Evolutionary conservation across 2,888 invertebrate species (phyloP).

Genomic region (Drosophila prolongata): DNA sequence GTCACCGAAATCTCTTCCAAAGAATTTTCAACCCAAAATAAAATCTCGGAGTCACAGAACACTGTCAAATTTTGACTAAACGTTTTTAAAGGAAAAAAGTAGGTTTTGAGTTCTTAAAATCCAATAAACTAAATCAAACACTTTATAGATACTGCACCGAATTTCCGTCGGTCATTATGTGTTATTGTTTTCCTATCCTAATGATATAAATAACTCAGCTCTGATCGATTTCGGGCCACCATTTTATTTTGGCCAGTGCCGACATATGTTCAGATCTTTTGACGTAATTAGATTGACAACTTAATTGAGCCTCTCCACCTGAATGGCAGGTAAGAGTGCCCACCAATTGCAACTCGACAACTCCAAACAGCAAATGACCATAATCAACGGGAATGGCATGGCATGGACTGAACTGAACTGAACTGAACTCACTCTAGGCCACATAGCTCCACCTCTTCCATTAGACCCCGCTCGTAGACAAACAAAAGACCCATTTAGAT

Average conservation of each 20-base stretch:
- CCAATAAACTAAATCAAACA: too few relatives aligned
- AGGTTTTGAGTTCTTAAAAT: too few relatives aligned
- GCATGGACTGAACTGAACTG: slow-evolving; percentile 30
- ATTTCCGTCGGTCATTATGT: too few relatives aligned
- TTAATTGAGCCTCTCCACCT: slow-evolving; percentile 56
- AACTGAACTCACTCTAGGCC: slow-evolving; percentile 6
- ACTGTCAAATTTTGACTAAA: too few relatives aligned
- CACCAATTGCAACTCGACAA: slow-evolving; percentile 32
- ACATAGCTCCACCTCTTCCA: slow-evolving; percentile 65
- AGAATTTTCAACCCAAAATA: too few relatives aligned
- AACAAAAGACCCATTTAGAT: slow-evolving; percentile 78
- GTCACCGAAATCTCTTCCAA: too few relatives aligned
- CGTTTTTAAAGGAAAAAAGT: too few relatives aligned
- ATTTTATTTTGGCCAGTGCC: slow-evolving; percentile 15
- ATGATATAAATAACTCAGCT: neutral
- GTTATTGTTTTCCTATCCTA: neutral
- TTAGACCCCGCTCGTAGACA: slow-evolving; percentile 55
- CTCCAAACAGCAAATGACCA: slow-evolving; percentile 52
- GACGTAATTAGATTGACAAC: slow-evolving; percentile 61
- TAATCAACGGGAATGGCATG: slow-evolving; percentile 47
- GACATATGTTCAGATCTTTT: slow-evolving; percentile 53
- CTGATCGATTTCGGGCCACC: slow-evolving; percentile 12
- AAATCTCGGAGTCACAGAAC: too few relatives aligned
- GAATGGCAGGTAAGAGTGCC: slow-evolving; percentile 8
- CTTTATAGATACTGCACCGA: too few relatives aligned